A percentile compares a stretch with the other conserved stretches of the same genome.
phyloP scores from a whole-genome alignment of 2,797 vertebrate genomes.

The Hypotaenidia philippensis region DNA sequence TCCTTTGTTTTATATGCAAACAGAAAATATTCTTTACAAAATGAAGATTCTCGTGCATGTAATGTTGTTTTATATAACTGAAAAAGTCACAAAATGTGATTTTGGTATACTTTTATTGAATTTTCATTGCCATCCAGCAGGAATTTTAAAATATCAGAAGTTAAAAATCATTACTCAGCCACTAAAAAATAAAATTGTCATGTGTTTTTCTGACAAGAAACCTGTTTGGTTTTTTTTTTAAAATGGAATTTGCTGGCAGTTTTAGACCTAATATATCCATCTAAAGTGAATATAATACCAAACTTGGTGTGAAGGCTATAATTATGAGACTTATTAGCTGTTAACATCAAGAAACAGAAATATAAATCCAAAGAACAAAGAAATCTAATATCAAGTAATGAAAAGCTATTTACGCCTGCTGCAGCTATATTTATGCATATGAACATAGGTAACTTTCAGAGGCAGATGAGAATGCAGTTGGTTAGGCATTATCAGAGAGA shows the following conservation, averaged over 20 bases:
- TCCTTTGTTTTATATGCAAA: not conserved
- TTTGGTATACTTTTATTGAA: not conserved
- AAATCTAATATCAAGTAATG: not conserved
- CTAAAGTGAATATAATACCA: not conserved
- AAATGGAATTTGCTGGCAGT: not conserved
- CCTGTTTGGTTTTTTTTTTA: too few species aligned
- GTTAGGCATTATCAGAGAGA: not conserved
- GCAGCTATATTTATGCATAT: not conserved
- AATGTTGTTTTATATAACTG: not conserved
- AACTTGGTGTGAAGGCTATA: not conserved
- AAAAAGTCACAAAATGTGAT: not conserved
- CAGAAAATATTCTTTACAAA: not conserved
- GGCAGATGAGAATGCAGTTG: not conserved
- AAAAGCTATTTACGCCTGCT: not conserved
- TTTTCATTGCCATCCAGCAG: not conserved
- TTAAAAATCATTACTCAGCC: not conserved
- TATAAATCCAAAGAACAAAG: not conserved
- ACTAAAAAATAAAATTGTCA: not conserved
- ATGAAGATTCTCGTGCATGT: rapidly evolving
- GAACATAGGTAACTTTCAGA: not conserved
- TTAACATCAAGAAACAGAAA: not conserved
- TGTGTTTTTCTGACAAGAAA: not conserved
- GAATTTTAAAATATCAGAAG: not conserved
- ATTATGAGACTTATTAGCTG: not conserved
- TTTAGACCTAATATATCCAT: not conserved